Evolutionary conservation across 2,113 vertebrate species (phyloP).

Genomic region (Cygnus atratus): DNA sequence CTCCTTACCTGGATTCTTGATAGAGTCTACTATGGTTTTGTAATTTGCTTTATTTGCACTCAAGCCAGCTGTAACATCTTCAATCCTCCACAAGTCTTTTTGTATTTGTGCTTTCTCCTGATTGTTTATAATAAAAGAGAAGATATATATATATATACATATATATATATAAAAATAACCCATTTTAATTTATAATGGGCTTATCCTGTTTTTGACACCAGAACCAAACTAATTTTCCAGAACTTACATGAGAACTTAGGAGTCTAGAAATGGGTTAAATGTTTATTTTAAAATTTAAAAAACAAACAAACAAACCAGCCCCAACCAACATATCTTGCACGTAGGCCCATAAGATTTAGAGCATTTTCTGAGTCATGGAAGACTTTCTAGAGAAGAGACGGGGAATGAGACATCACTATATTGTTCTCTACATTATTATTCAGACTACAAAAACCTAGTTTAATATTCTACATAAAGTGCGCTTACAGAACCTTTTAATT

Average conservation of each 20-base stretch:
- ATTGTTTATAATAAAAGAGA: slow-evolving; percentile 37
- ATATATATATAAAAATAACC: neutral
- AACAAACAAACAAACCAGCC: neutral
- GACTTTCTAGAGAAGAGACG: neutral
- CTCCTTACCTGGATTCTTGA: slow-evolving; percentile 91
- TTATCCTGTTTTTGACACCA: neutral
- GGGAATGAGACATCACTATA: neutral
- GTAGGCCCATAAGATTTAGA: neutral
- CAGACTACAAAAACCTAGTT: neutral
- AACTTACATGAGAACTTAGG: neutral
- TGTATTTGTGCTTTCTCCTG: slow-evolving; percentile 93
- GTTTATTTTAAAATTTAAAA: neutral
- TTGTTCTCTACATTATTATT: neutral
- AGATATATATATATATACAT: too few species aligned
- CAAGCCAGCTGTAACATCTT: slow-evolving; percentile 95
- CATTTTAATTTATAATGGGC: neutral
- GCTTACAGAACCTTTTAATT: neutral
- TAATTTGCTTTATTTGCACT: slow-evolving; percentile 95
- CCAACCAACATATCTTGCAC: neutral
- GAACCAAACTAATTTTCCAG: neutral
- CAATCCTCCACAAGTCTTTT: slow-evolving; percentile 96
- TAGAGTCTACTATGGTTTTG: slow-evolving; percentile 90
- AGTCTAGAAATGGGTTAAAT: neutral
- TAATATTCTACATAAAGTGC: neutral
- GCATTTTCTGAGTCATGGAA: neutral